Conservation (phyloP, 2,113 vertebrate species). For the Silurus asotus region DNA sequence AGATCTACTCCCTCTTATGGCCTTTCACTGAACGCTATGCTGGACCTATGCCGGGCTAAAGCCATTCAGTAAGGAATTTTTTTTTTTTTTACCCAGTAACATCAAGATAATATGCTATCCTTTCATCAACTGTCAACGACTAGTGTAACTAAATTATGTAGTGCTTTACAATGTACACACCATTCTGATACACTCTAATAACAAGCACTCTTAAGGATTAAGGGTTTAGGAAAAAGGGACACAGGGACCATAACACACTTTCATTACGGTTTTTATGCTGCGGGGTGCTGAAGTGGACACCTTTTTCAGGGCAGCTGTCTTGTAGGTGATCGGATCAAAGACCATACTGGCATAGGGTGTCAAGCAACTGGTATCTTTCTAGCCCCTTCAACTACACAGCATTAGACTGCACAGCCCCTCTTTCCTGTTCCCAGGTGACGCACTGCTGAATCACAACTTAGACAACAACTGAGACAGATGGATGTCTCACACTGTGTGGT, state of each 20-base stretch:
- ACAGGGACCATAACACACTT: neutral
- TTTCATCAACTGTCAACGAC: constrained; percentile 46
- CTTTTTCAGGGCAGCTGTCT: neutral
- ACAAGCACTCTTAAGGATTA: neutral
- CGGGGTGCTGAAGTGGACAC: constrained; percentile 2
- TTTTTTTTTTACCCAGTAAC: constrained; percentile 41
- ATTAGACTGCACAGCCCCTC: constrained; percentile 21
- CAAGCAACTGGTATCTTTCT: constrained; percentile 35
- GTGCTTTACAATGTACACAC: constrained; percentile 9
- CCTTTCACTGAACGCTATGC: constrained; percentile 45
- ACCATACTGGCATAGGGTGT: constrained; percentile 21
- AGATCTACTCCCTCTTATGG: constrained; percentile 54
- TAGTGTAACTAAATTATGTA: constrained; percentile 36
- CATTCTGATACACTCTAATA: neutral
- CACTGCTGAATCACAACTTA: constrained; percentile 24
- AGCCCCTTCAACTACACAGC: constrained; percentile 8
- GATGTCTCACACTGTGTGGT: constrained; percentile 43
- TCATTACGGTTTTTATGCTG: neutral
- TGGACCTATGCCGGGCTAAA: constrained; percentile 62
- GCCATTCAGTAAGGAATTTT: constrained; percentile 61
- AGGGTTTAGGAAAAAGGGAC: neutral
- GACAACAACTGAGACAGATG: constrained; percentile 43
- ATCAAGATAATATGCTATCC: constrained; percentile 46
- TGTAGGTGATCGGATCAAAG: constrained; percentile 24
- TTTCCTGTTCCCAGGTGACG: constrained; percentile 51